Conservation (phyloP, 2,797 vertebrate genomes). For the Numenius phaeopus region DNA sequence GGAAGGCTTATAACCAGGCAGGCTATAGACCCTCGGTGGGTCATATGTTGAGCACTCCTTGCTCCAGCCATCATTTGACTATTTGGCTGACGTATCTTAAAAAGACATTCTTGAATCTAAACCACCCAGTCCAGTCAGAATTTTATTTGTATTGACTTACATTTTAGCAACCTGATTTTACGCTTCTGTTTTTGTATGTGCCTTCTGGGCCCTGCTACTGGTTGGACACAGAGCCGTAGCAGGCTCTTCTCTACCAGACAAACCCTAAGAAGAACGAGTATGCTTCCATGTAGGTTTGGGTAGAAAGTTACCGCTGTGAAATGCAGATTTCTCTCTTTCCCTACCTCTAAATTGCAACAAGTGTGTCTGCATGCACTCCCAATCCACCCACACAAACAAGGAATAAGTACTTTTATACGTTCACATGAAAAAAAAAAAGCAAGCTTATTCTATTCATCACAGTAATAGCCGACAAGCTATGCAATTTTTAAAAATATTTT, state of each 20-base stretch:
- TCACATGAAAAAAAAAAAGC: background rate
- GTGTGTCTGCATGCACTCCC: background rate
- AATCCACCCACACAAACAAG: background rate
- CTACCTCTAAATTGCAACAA: background rate
- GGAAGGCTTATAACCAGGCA: background rate
- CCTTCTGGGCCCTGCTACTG: background rate
- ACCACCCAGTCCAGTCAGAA: background rate
- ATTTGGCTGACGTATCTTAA: background rate
- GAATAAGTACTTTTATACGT: background rate
- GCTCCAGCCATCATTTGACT: background rate
- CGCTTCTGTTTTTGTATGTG: background rate
- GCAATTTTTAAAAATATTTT: background rate
- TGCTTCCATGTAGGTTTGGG: background rate
- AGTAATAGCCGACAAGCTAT: background rate
- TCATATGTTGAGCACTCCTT: background rate
- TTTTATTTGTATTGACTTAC: background rate
- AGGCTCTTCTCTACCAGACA: background rate
- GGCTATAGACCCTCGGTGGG: background rate
- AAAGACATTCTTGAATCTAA: background rate
- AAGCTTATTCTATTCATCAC: background rate
- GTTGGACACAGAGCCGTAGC: fast-evolving
- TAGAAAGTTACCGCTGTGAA: background rate
- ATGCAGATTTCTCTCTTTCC: background rate
- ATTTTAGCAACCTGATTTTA: background rate
- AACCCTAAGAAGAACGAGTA: background rate